Evolutionary conservation across 2,888 invertebrate species (phyloP).

Genomic region (Cataglyphis cursor): DNA sequence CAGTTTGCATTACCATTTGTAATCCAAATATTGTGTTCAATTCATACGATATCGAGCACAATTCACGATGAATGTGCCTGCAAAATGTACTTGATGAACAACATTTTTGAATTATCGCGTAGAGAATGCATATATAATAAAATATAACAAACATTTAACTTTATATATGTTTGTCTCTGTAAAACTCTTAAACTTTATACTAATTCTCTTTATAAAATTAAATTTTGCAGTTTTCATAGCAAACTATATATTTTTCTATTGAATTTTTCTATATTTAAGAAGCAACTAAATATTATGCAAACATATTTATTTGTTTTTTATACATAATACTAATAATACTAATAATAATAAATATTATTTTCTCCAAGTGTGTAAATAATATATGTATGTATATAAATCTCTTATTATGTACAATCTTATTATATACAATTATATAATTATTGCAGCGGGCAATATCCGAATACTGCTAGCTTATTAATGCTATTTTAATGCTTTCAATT

Average conservation of each 20-base stretch:
- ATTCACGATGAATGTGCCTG: constrained; percentile 35
- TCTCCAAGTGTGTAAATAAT: background rate
- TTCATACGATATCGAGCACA: constrained; percentile 18
- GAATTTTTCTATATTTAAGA: background rate
- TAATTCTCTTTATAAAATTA: background rate
- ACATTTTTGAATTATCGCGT: background rate
- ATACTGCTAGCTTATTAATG: background rate
- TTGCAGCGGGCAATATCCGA: background rate
- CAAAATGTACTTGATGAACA: background rate
- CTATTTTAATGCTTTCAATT: background rate
- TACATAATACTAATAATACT: background rate
- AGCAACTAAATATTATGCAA: background rate
- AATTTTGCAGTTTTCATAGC: background rate
- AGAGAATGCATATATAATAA: background rate
- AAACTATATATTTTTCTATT: background rate
- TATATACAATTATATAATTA: background rate
- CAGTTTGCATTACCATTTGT: constrained; percentile 19
- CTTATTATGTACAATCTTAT: background rate
- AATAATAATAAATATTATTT: background rate
- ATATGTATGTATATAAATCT: background rate
- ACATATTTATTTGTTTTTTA: background rate
- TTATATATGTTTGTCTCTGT: background rate
- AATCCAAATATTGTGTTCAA: constrained; percentile 24
- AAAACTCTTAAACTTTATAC: background rate
- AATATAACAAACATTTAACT: background rate